phyloP scores from a whole-genome alignment of 2,888 invertebrate species.

The Pristionchus arcanus region DNA sequence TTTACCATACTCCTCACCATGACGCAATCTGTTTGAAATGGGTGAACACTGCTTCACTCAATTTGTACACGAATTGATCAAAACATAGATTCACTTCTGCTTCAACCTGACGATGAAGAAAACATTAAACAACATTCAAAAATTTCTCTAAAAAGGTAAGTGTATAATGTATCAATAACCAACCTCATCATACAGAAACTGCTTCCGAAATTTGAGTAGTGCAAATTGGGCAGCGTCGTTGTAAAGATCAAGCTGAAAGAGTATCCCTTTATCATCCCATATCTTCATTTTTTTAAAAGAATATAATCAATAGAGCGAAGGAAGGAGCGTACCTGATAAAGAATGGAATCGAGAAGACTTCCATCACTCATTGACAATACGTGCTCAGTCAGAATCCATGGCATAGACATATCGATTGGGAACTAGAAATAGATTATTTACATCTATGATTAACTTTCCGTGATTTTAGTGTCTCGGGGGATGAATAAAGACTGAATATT shows the following conservation, averaged over 20 bases:
- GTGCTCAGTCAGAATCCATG: slow-evolving; percentile 99
- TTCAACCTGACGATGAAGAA: slow-evolving; percentile 71
- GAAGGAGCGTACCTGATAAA: slow-evolving; percentile 17
- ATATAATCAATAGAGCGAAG: not conserved
- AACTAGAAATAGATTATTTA: slow-evolving; percentile 85
- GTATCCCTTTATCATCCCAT: not conserved
- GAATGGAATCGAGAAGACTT: slow-evolving; percentile 53
- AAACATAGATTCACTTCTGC: slow-evolving; percentile 93
- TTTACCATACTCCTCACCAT: slow-evolving; percentile 82
- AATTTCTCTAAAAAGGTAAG: not conserved
- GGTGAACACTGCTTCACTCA: slow-evolving; percentile 97
- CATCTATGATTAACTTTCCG: not conserved
- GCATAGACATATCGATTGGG: slow-evolving; percentile 99
- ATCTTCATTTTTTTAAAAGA: not conserved
- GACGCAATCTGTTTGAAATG: slow-evolving; percentile 97
- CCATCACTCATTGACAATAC: slow-evolving; percentile 87
- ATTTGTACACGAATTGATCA: slow-evolving; percentile 98
- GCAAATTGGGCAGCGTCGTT: slow-evolving; percentile 98
- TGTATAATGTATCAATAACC: not conserved
- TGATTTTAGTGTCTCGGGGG: not conserved
- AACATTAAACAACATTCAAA: too few relatives aligned
- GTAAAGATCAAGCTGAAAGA: slow-evolving; percentile 88
- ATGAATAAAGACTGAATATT: not conserved
- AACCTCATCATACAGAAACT: slow-evolving; percentile 98
- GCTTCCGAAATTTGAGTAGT: slow-evolving; percentile 95